These are phyloP conservation scores for Ispidina lecontei DNA, from an alignment of 2,797 vertebrate species.

Conservation along the genomic window DNA sequence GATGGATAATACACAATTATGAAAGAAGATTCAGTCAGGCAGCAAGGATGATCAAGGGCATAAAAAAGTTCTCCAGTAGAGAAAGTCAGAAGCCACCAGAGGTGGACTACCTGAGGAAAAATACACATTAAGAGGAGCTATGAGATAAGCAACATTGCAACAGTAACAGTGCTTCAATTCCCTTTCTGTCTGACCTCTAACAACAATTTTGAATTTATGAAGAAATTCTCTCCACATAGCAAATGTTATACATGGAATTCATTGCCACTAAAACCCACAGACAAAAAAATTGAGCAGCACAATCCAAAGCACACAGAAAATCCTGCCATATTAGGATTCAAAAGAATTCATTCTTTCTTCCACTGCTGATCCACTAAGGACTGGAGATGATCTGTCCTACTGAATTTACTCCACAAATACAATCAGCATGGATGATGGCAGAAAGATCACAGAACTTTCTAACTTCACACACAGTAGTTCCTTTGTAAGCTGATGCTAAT, in stretches of 20 bases:
- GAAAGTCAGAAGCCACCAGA: background rate
- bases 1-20: background rate
- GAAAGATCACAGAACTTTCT: background rate
- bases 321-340: background rate
- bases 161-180: background rate
- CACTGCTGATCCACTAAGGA: background rate
- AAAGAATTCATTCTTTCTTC: background rate
- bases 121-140: background rate
- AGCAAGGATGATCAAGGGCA: background rate
- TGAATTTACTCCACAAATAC: background rate
- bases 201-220: background rate
- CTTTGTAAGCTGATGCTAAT: background rate
- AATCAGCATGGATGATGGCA: background rate
- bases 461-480: background rate
- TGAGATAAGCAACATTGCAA: background rate
- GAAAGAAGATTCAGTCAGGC: background rate
- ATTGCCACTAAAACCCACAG: background rate
- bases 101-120: background rate
- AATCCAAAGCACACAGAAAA: background rate
- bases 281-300: background rate
- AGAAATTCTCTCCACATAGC: background rate
- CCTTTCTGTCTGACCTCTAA: background rate
- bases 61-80: background rate
- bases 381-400: fast-evolving
- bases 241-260: background rate